Evolutionary conservation across 1,140 invertebrate genomes (phyloP).

Genomic region (Pollicipes pollicipes): DNA sequence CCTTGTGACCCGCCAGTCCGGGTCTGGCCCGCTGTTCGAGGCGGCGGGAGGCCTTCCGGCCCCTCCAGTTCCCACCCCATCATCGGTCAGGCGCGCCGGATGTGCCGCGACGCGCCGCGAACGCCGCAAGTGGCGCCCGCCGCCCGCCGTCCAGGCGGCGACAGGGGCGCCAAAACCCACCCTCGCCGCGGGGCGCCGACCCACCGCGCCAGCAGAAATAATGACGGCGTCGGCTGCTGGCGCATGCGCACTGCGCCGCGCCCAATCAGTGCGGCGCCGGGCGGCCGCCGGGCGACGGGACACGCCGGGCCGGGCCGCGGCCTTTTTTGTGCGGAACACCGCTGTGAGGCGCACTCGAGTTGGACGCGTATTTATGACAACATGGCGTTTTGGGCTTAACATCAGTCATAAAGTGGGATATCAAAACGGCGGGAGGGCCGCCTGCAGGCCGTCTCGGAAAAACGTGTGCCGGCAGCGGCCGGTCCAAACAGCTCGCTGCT

Average conservation of each 20-base stretch:
- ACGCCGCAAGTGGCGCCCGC: too few species aligned
- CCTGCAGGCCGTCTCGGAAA: not conserved
- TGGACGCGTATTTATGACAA: not conserved
- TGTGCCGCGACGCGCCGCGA: slow-evolving; percentile 5
- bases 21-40: too few species aligned
- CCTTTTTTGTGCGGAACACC: not conserved
- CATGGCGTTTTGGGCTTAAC: not conserved
- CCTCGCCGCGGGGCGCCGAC: slow-evolving; percentile 99
- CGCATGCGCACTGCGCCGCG: slow-evolving; percentile 65
- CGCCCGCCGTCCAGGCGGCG: slow-evolving; percentile 86
- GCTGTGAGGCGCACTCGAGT: not conserved
- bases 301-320: too few species aligned
- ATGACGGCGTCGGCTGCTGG: slow-evolving; percentile 82
- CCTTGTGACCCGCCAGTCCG: too few species aligned
- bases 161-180: slow-evolving; percentile 92
- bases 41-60: not conserved
- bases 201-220: slow-evolving; percentile 64
- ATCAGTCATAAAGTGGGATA: not conserved
- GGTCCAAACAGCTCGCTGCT: too few species aligned
- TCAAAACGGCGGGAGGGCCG: not conserved
- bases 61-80: too few species aligned
- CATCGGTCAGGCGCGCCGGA: not conserved
- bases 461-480: not conserved
- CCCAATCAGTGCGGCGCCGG: slow-evolving; percentile 26
- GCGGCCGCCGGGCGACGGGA: too few species aligned